Evolutionary conservation across 2,797 vertebrate species (phyloP).

Genomic region (Ptychobarbus kaznakovi): DNA sequence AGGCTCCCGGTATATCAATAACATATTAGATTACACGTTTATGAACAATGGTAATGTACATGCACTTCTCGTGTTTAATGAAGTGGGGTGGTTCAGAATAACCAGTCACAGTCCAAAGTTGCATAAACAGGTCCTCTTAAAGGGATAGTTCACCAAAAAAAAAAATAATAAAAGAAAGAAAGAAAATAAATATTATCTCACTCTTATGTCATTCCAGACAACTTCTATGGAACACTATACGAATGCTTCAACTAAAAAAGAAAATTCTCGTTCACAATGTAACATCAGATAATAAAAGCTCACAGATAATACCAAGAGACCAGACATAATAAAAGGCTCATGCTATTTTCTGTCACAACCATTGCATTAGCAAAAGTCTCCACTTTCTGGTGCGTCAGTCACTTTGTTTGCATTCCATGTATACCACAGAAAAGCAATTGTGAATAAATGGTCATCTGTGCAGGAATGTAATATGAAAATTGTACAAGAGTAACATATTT

Average conservation of each 20-base stretch:
- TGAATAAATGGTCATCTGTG: too few species aligned
- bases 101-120: not conserved
- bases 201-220: not conserved
- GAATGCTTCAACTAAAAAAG: not conserved
- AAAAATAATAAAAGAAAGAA: rapidly evolving
- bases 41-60: not conserved
- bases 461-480: too few species aligned
- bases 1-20: slow-evolving; percentile 8
- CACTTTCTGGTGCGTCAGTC: too few species aligned
- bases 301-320: not conserved
- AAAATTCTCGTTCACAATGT: not conserved
- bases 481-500: too few species aligned
- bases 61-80: not conserved
- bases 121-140: not conserved
- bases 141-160: not conserved
- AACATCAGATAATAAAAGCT: not conserved
- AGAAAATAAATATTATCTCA: not conserved
- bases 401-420: too few species aligned
- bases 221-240: not conserved
- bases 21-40: not conserved
- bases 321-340: not conserved
- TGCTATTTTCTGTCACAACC: not conserved
- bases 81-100: not conserved
- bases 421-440: too few species aligned
- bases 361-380: too few species aligned